These are phyloP conservation scores for Myotis planiceps DNA, from an alignment of 2,797 vertebrate genomes.

Conservation along the genomic window DNA sequence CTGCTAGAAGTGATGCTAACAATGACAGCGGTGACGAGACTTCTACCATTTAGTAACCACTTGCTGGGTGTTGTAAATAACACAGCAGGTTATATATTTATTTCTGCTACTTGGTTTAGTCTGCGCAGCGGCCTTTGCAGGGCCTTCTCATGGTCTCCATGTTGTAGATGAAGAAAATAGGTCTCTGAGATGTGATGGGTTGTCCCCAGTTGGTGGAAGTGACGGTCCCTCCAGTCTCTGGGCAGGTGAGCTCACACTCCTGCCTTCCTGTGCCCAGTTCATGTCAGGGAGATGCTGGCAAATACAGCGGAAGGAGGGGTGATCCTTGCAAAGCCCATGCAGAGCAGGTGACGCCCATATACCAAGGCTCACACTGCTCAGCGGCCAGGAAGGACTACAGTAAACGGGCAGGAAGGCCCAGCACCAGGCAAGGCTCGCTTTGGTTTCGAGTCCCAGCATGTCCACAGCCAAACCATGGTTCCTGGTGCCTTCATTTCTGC, in stretches of 20 bases:
- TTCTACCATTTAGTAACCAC: background rate
- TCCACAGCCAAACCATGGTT: background rate
- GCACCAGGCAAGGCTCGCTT: background rate
- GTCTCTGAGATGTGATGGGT: background rate
- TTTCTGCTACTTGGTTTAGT: background rate
- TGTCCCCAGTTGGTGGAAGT: no score
- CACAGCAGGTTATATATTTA: background rate
- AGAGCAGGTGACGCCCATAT: no score
- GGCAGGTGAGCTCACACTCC: background rate
- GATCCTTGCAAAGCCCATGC: rapidly evolving
- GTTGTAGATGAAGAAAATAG: background rate
- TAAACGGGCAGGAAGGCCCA: background rate
- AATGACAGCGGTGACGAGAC: no score
- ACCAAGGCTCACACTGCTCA: no score
- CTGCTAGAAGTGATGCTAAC: background rate
- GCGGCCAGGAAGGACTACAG: background rate
- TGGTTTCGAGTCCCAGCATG: no score
- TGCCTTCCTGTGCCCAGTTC: rapidly evolving
- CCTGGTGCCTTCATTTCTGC: rapidly evolving
- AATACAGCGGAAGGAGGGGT: background rate
- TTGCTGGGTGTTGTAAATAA: background rate
- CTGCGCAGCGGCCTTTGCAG: background rate
- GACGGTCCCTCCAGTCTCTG: background rate
- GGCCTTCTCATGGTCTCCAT: background rate
- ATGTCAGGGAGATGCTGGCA: background rate